Percentiles rank a stretch among this genome's conserved stretches.
These are phyloP conservation scores for Stegodyphus mimosarum DNA, from an alignment of 1,140 invertebrate genomes.

Conservation along the genomic window DNA sequence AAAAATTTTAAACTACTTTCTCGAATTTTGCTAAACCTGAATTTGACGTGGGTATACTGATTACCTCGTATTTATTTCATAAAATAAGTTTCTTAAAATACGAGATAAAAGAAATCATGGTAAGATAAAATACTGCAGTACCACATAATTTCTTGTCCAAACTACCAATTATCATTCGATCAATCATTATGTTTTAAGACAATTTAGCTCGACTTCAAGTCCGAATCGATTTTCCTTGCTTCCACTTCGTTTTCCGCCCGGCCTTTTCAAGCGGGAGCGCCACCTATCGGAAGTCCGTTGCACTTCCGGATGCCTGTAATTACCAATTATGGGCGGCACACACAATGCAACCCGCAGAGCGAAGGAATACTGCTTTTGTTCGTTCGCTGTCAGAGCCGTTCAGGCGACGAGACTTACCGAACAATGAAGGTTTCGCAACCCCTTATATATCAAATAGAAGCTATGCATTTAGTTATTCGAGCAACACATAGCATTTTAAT, in stretches of 20 bases:
- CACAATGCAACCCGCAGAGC: not conserved
- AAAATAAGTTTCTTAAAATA: too few relatives aligned
- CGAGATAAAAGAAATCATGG: too few relatives aligned
- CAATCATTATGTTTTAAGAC: not conserved
- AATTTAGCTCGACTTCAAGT: not conserved
- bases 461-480: too few relatives aligned
- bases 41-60: too few relatives aligned
- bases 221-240: conserved; percentile 2
- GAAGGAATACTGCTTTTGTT: not conserved
- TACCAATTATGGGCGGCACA: conserved; percentile 1
- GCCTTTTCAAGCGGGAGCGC: not conserved
- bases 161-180: too few relatives aligned
- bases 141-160: too few relatives aligned
- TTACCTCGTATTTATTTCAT: too few relatives aligned
- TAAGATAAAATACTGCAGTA: too few relatives aligned
- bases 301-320: not conserved
- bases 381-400: not conserved
- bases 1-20: too few relatives aligned
- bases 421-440: not conserved
- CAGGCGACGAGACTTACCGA: not conserved
- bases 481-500: too few relatives aligned
- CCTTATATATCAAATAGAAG: not conserved
- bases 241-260: not conserved
- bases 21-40: too few relatives aligned
- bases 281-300: not conserved